A percentile compares a stretch with the other conserved stretches of the same genome.
Evolutionary conservation across 2,113 vertebrate genomes (phyloP).

Genomic region (Coturnix japonica): DNA sequence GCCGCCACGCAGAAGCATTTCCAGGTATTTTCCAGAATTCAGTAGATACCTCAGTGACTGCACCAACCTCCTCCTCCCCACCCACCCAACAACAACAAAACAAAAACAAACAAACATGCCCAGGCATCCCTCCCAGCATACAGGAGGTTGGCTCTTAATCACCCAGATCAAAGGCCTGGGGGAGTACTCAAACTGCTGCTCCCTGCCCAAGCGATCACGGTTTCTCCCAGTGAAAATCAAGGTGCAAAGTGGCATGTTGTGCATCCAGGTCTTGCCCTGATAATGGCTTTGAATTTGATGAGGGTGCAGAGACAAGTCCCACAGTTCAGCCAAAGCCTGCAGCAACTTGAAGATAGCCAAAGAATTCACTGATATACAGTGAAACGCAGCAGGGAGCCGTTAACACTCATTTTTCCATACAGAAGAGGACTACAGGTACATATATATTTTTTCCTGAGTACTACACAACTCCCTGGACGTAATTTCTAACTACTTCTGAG

Average conservation of each 20-base stretch:
- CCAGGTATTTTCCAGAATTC: neutral
- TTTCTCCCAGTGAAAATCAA: neutral
- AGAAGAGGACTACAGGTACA: neutral
- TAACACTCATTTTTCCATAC: neutral
- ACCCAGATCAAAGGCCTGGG: neutral
- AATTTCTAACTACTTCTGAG: neutral
- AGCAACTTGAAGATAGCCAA: neutral
- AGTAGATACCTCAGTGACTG: neutral
- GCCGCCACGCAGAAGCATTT: constrained; percentile 37
- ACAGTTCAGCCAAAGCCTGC: neutral
- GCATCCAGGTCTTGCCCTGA: neutral
- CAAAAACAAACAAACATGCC: rapidly evolving
- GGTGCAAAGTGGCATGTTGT: neutral
- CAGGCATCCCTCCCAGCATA: neutral
- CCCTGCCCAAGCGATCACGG: neutral
- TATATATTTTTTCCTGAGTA: neutral
- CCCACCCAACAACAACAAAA: neutral
- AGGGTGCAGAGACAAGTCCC: neutral
- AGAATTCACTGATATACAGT: neutral
- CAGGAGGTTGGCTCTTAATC: neutral
- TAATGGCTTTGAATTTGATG: neutral
- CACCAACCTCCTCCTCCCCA: neutral
- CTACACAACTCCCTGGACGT: neutral
- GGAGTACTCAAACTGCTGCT: neutral
- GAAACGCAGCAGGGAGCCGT: neutral